A percentile compares a stretch with the other conserved stretches of the same genome.
These are phyloP conservation scores for Drosophila gaucha DNA, from an alignment of 2,888 invertebrate species.

Conservation along the genomic window DNA sequence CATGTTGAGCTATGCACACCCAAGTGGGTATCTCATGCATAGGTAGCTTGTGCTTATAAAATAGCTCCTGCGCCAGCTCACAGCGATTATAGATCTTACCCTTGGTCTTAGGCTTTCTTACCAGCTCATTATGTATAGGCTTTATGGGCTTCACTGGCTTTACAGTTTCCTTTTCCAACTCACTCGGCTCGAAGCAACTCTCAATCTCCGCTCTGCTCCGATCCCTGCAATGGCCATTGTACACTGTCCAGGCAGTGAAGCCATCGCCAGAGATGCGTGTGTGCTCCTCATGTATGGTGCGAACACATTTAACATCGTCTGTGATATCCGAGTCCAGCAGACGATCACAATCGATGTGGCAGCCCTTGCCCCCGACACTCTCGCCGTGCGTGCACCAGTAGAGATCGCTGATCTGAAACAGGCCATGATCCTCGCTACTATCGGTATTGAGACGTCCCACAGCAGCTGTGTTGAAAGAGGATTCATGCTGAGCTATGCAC, in stretches of 20 bases:
- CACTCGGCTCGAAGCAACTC: slow-evolving; percentile 68
- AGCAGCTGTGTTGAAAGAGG: slow-evolving; percentile 89
- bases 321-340: slow-evolving; percentile 89
- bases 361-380: slow-evolving; percentile 86
- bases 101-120: slow-evolving; percentile 55
- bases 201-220: slow-evolving; percentile 79
- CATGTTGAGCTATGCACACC: slow-evolving; percentile 90
- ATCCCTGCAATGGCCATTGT: slow-evolving; percentile 87
- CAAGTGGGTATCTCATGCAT: slow-evolving; percentile 86
- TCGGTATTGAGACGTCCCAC: slow-evolving; percentile 84
- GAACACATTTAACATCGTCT: slow-evolving; percentile 89
- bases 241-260: slow-evolving; percentile 91
- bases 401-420: slow-evolving; percentile 90
- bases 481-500: slow-evolving; percentile 90
- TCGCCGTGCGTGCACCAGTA: slow-evolving; percentile 88
- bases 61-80: slow-evolving; percentile 88
- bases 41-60: slow-evolving; percentile 85
- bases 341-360: slow-evolving; percentile 87
- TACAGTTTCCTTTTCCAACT: slow-evolving; percentile 17
- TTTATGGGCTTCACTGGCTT: slow-evolving; percentile 5
- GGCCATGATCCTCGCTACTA: slow-evolving; percentile 88
- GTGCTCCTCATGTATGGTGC: slow-evolving; percentile 88
- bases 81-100: slow-evolving; percentile 87
- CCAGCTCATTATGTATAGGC: neutral
- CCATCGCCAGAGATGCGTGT: slow-evolving; percentile 89